Percentiles rank a stretch among this genome's conserved stretches.
Evolutionary conservation across 2,888 invertebrate genomes (phyloP).

Genomic region (Stenolophus ochropezus): DNA sequence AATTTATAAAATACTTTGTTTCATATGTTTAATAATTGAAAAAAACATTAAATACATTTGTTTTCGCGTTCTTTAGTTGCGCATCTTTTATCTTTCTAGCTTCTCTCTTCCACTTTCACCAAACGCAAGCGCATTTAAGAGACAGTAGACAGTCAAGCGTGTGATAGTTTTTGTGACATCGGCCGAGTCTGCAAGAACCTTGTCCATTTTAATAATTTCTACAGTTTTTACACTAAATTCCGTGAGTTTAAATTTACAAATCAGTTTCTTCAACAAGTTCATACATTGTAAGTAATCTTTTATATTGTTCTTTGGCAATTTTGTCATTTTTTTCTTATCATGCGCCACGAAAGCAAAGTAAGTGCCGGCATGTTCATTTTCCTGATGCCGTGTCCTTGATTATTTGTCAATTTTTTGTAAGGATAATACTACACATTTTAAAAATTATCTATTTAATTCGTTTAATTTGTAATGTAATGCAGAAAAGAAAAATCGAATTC

Average conservation of each 20-base stretch:
- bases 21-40: no score
- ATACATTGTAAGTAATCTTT: constrained; percentile 45
- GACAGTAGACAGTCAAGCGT: constrained; percentile 41
- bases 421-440: background rate
- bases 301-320: constrained; percentile 7
- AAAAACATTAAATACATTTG: background rate
- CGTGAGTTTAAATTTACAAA: background rate
- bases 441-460: background rate
- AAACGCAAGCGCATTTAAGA: constrained; percentile 29
- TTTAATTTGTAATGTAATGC: background rate
- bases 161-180: constrained; percentile 53
- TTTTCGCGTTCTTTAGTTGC: constrained; percentile 8
- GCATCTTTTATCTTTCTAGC: constrained; percentile 19
- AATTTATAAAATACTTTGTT: no score
- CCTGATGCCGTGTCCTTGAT: constrained; percentile 42
- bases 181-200: constrained; percentile 1
- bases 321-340: constrained; percentile 11
- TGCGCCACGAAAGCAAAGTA: constrained; percentile 56
- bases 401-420: constrained; percentile 41
- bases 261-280: constrained; percentile 21
- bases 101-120: background rate
- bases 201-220: constrained; percentile 39
- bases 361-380: constrained; percentile 56
- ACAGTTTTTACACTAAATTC: constrained; percentile 28
- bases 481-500: background rate